Evolutionary conservation across 2,797 vertebrate species (phyloP), one percentile per base, ranked within the genome.

Genomic region (Sebastes miniatus): DNA sequence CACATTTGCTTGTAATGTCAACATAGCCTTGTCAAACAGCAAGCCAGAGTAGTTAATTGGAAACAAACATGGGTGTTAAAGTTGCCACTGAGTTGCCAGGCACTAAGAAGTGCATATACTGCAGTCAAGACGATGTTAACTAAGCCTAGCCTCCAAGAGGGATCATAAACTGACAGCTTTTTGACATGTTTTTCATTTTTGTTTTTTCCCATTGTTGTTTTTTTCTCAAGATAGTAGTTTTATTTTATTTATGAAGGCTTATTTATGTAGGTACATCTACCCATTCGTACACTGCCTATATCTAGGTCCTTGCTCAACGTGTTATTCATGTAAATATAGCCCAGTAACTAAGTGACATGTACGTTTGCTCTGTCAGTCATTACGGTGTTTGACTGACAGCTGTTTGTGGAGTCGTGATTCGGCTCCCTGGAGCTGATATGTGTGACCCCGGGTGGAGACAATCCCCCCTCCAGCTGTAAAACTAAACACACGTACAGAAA

Each of bases 271-370:
- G 20, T 54, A 54, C 16, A 63, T 34, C 27, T 24, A 43, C 32
- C 3, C 54, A 13, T 56, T 31, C 20, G 0, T 31, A 58, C 27
- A 43, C 25, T 70, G 16, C 52, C 8, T 18, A 22, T 58, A 56
- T 69, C 39, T 74, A 73, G 68, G 78, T 69, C 39, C 25, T 11
- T 69, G 32, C 12, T 56, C 10, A 18, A 72, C 4, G 32, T 80
- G 65, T 64, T 50, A 25, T 77, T 84, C 18, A 79, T 85, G 75
- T 87, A 84, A 87, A 89, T 89, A 52, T 85, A 88, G n/a, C 72
- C 76, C 16, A 4, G 7, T 36, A 39, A 31, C 69, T 36, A 66
- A 83, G 69, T 79, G 79, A 89, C 65, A 65, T 56, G 61, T 68
- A 14, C 5, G 47, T 84, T 84, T 86, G 67, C 67, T 80, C 80